Base-by-base conservation (phyloP, 1,140 invertebrate species). In the Zaprionus nigranus region DNA sequence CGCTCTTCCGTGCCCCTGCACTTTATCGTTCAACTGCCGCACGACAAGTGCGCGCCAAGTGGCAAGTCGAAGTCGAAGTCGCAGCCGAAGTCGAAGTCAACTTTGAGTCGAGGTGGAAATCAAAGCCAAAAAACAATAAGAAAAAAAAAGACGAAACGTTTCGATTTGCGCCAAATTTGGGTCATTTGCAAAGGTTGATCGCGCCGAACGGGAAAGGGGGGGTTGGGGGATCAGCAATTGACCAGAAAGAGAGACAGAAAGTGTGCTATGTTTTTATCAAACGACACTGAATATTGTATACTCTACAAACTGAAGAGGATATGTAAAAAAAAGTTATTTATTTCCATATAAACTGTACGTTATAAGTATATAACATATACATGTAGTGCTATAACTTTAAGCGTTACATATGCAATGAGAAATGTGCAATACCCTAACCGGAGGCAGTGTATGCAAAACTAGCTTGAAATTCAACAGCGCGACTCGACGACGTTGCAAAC, bases 121-220 rank as follows among this genome's bases (percentile, higher is more conserved):
- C 46, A 54, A 28, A 43, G 34, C 38, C 38, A 26, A 51, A 46
- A 62, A 62, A 63, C 1, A 20, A 22, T 11, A 60, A 17, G 3
- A 60, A 60, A 49, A 62, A 63, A 34, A 11, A 60, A 22, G n/a
- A 36, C 56, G 59, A 60, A 68, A 43, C 75, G 77, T 70, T 75
- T 78, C 75, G 77, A 75, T 75, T 76, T 65, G 75, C 70, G 70
- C 57, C 59, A 80, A 80, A 80, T 80, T 80, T 80, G 65, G 78
- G 78, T 80, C 78, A 80, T 80, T 80, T 78, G 70, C 78, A 80
- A 80, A 80, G 78, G 78, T 80, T 80, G 78, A 80, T 80, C 78
- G 75, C 78, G 36, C 68, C 67, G 40, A 38, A 15, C 13, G 26
- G 12, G n/a, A n/a, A n/a, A n/a, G n/a, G 22, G 30, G 53, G 30